A percentile compares a stretch with the other conserved stretches of the same genome.
Conservation (phyloP, 2,797 vertebrate species). For the Propithecus deckenii region DNA sequence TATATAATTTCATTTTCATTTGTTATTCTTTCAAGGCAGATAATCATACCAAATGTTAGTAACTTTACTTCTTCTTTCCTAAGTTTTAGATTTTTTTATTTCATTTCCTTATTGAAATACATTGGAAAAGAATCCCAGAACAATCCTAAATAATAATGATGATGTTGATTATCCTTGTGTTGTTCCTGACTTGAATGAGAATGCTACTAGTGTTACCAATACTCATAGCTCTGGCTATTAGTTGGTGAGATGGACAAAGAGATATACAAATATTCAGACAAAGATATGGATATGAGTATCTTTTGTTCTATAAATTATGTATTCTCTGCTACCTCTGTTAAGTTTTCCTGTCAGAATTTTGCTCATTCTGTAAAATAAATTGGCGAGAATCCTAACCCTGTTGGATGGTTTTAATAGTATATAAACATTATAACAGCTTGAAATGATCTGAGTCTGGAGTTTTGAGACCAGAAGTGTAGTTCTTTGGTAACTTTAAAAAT, state of each 20-base stretch:
- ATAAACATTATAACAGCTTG: background rate
- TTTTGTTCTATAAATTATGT: background rate
- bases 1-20: background rate
- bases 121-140: background rate
- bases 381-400: background rate
- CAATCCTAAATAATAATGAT: background rate
- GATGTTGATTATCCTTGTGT: background rate
- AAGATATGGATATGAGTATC: background rate
- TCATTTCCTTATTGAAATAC: background rate
- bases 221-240: background rate
- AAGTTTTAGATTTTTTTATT: background rate
- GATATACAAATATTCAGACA: background rate
- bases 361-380: background rate
- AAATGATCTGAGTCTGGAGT: background rate
- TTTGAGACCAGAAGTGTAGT: background rate
- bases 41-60: background rate
- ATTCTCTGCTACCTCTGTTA: background rate
- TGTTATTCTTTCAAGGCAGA: background rate
- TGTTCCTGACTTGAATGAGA: background rate
- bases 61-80: background rate
- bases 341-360: background rate
- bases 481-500: slow-evolving; percentile 17
- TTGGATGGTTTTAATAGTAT: background rate
- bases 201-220: background rate
- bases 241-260: background rate